Evolutionary conservation across 37 sponge, comb jelly and placozoan genomes (phyloP), one percentile per base, ranked within the genome.

Genomic region (Beroe ovata): DNA sequence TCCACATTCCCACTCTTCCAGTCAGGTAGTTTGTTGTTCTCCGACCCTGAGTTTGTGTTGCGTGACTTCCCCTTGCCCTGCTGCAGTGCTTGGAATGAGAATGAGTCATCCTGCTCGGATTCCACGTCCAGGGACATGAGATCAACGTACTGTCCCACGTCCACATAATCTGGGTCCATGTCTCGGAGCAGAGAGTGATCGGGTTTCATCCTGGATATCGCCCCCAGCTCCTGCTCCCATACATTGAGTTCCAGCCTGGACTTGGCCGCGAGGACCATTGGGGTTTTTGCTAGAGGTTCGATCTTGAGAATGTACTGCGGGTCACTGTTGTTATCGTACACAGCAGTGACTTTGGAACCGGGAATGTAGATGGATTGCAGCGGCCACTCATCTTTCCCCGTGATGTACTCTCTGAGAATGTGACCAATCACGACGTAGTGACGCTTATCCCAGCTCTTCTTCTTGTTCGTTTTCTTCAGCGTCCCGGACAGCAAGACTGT

Each of bases 141-240:
- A 8, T 77, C 47, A 3, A 62, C 63, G 21, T 62, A 62, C 23
- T 62, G 54, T 0, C 33, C 26, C 8, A 77, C 14, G 38, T 77
- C 84, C 54, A 77, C 84, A 25, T 77, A 77, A 2, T 77, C 84
- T 19, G 84, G 84, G 26, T 77, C 84, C 84, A 77, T 77, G 47
- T 77, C 84, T n/a, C 84, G 35, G 84, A 77, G 42, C 4, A 77
- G 21, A 18, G 38, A 6, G 23, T 30, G 84, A 29, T 77, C 84
- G 20, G 84, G 54, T 23, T 21, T 11, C 20, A 77, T 20, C 38
- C 38, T 11, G 38, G 84, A 77, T 36, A 77, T 16, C 0, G 84
- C 84, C 84, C 21, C 38, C 47, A 77, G 28, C 47, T 77, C 84
- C 54, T 77, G 84, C 54, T 77, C 84, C 84, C 84, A 77, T 14